A percentile compares a stretch with the other conserved stretches of the same genome.
Evolutionary conservation across 2,888 invertebrate species (phyloP).

Genomic region (Patella ulyssiponensis): DNA sequence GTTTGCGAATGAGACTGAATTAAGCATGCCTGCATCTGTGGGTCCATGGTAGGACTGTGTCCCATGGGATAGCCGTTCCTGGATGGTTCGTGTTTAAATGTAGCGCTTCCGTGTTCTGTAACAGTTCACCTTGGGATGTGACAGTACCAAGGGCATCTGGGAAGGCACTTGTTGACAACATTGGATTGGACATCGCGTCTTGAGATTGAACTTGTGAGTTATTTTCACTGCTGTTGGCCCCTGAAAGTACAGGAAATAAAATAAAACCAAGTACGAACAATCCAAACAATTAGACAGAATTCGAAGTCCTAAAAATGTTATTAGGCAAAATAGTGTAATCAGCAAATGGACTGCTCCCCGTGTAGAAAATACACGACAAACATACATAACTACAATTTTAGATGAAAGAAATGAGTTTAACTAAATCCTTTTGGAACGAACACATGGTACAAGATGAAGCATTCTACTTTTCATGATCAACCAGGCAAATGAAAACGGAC

Average conservation of each 20-base stretch:
- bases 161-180: constrained; percentile 18
- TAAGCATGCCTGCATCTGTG: constrained; percentile 2
- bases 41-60: constrained; percentile 10
- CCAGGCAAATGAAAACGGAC: too few species aligned
- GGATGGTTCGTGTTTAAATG: constrained; percentile 21
- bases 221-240: constrained; percentile 21
- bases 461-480: too few species aligned
- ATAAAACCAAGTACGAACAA: too few species aligned
- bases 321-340: too few species aligned
- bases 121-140: constrained; percentile 14
- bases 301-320: too few species aligned
- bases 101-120: constrained; percentile 7
- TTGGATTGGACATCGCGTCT: constrained; percentile 9
- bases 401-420: too few species aligned
- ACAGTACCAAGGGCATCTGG: constrained; percentile 15
- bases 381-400: too few species aligned
- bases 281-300: too few species aligned
- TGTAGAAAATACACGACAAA: too few species aligned
- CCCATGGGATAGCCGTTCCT: constrained; percentile 15
- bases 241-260: constrained; percentile 7
- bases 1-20: constrained; percentile 16
- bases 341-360: too few species aligned
- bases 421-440: too few species aligned
- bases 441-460: too few species aligned
- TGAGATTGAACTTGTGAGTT: neutral